phyloP scores from a whole-genome alignment of 2,888 invertebrate species.

The Malacosoma neustria region DNA sequence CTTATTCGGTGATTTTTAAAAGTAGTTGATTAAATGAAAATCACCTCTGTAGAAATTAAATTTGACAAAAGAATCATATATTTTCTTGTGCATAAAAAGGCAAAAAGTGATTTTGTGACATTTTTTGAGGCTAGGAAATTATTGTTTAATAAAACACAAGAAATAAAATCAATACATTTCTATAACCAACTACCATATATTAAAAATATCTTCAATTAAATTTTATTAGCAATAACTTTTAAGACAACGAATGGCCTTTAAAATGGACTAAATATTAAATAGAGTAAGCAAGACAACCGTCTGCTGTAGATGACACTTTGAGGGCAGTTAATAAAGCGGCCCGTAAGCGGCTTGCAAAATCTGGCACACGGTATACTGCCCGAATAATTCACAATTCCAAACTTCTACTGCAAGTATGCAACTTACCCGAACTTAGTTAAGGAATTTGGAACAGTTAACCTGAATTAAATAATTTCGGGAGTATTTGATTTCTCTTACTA shows the following conservation, averaged over 20 bases:
- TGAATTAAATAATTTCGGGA: not conserved
- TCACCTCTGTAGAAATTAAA: too few relatives aligned
- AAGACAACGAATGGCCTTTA: not conserved
- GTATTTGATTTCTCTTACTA: too few relatives aligned
- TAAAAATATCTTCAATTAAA: too few relatives aligned
- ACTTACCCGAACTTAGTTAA: not conserved
- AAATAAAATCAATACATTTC: too few relatives aligned
- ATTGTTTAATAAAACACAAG: too few relatives aligned
- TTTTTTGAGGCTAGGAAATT: too few relatives aligned
- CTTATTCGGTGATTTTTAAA: too few relatives aligned
- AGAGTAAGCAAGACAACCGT: conserved; percentile 1
- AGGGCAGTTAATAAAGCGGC: conserved; percentile 13
- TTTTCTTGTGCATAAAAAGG: too few relatives aligned
- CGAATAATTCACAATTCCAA: not conserved
- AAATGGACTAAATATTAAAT: not conserved
- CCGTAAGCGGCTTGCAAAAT: conserved; percentile 6
- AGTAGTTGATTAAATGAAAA: too few relatives aligned
- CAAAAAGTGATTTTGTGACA: too few relatives aligned
- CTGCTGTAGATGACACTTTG: conserved; percentile 12
- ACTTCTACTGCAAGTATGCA: not conserved
- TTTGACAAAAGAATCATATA: too few relatives aligned
- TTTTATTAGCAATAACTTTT: not conserved
- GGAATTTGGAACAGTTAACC: not conserved
- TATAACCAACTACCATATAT: too few relatives aligned
- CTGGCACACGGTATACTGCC: not conserved